phyloP scores from a whole-genome alignment of 1,140 invertebrate species.

The Gryon sp. region DNA sequence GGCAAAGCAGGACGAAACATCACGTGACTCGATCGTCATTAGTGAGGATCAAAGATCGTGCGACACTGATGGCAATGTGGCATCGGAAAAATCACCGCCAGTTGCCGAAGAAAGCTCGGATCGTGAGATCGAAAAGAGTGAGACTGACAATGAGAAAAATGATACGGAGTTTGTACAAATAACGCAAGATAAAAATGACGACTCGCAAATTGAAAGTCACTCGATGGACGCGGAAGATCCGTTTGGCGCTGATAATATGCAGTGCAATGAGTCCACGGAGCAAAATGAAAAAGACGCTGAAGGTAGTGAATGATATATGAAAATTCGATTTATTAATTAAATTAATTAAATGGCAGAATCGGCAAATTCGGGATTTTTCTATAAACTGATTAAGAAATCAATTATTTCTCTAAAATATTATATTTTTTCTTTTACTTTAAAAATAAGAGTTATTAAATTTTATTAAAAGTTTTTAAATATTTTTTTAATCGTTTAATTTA shows the following conservation, averaged over 20 bases:
- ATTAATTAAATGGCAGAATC: too few relatives aligned
- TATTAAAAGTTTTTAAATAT: too few relatives aligned
- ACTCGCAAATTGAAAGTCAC: conserved; percentile 72
- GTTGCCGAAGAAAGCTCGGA: conserved; percentile 43
- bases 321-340: conserved; percentile 15
- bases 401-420: too few relatives aligned
- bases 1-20: conserved; percentile 34
- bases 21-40: not conserved
- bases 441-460: too few relatives aligned
- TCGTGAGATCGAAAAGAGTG: conserved; percentile 57
- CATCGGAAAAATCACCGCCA: conserved; percentile 31
- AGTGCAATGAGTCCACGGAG: conserved; percentile 64
- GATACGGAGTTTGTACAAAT: conserved; percentile 77
- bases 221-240: conserved; percentile 77
- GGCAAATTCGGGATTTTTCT: too few relatives aligned
- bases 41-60: conserved; percentile 29
- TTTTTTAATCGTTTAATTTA: too few relatives aligned
- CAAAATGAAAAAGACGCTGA: conserved; percentile 67
- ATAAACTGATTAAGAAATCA: too few relatives aligned
- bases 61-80: conserved; percentile 32
- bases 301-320: conserved; percentile 28
- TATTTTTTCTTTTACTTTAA: too few relatives aligned
- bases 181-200: conserved; percentile 75
- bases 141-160: conserved; percentile 65
- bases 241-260: conserved; percentile 73